Evolutionary conservation across 2,888 invertebrate species (phyloP), one percentile per base, ranked within the genome.

Genomic region (Nemotelus pantherinus): DNA sequence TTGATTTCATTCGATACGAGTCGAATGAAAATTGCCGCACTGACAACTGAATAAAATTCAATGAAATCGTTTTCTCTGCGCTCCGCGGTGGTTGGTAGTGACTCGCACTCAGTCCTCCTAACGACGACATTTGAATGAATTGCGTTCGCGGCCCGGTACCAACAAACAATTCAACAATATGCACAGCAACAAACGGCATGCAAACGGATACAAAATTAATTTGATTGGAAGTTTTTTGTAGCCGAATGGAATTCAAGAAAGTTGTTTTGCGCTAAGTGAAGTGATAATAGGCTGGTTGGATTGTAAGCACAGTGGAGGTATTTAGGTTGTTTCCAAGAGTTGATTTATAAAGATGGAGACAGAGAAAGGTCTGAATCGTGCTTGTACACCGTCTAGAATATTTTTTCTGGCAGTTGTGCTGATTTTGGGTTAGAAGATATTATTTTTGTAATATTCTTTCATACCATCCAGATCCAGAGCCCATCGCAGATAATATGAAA

Each of bases 21-120:
- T 6, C 53, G n/a, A 41, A 72, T 58, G 10, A 25, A 25, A 25
- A 25, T 25, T 25, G 25, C 25, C 25, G 25, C 25, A 5, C 39
- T 74, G 74, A 74, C 74, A 74, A 60, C 57, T 74, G 74, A 74
- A 74, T 74, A 74, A 74, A 63, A 74, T 74, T 60, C 58, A 72
- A 72, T 72, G 47, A 72, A 72, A 72, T 72, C 48, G 74, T 60
- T 74, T 48, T 72, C 72, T 72, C 72, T 72, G 48, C 6, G n/a
- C 57, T 44, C 41, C 44, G 41, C 57, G 43, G 57, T 55, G 7
- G 43, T 63, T 63, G 41, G 39, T 25, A 25, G 25, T 25, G 25
- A 25, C n/a, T 5, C 25, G 25, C 1, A 25, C 25, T 25, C 25
- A 25, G 25, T 25, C 9, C 25, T 41, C 9, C 63, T 43, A 58